These are phyloP conservation scores for Crypturellus undulatus DNA, from an alignment of 2,113 vertebrate genomes.

Conservation along the genomic window DNA sequence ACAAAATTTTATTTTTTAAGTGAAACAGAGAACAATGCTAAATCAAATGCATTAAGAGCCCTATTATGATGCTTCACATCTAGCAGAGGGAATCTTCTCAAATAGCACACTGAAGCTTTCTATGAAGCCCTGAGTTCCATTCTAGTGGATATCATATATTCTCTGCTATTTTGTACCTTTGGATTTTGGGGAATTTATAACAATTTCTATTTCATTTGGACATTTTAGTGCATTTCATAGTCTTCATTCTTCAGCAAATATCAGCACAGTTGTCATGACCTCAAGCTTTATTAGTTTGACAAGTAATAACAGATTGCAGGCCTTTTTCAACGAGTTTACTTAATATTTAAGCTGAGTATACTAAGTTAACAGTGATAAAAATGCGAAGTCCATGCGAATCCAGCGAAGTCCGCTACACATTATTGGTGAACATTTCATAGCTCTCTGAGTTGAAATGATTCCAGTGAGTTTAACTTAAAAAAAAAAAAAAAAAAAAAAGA, in stretches of 20 bases:
- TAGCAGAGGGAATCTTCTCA: background rate
- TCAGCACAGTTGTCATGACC: background rate
- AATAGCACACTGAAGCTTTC: background rate
- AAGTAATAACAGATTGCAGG: background rate
- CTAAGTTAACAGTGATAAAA: background rate
- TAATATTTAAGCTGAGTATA: background rate
- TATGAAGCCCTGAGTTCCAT: background rate
- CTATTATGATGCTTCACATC: background rate
- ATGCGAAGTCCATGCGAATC: no score
- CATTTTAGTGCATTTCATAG: background rate
- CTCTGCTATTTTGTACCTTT: background rate
- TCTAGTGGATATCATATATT: background rate
- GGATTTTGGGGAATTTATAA: background rate
- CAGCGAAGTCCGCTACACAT: background rate
- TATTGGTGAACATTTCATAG: background rate
- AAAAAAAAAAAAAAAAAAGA: no score
- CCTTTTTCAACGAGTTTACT: background rate
- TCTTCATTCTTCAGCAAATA: background rate
- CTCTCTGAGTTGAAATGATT: background rate
- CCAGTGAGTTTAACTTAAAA: background rate
- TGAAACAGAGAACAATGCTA: background rate
- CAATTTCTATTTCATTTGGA: background rate
- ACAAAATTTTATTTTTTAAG: background rate
- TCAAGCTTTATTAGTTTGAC: background rate
- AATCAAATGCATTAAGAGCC: background rate